Evolutionary conservation across 2,797 vertebrate species (phyloP).

Genomic region (Chelmon rostratus): DNA sequence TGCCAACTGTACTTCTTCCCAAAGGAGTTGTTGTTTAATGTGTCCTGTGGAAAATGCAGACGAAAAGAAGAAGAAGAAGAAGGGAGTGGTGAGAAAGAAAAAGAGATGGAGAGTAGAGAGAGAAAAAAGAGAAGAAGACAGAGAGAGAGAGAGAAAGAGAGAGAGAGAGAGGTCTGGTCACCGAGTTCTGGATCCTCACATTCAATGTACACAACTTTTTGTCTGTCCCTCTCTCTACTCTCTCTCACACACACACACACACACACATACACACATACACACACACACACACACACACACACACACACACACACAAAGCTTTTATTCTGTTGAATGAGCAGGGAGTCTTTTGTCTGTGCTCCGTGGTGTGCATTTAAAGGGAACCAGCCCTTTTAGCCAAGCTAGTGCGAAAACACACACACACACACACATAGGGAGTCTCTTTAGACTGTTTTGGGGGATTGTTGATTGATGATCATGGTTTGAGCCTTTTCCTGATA

Average conservation of each 20-base stretch:
- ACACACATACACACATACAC: slow-evolving; percentile 35
- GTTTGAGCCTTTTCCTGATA: slow-evolving; percentile 21
- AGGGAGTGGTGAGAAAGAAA: slow-evolving; percentile 30
- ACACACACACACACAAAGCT: slow-evolving; percentile 71
- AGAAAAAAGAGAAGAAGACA: not conserved
- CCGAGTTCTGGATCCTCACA: slow-evolving; percentile 51
- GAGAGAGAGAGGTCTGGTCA: slow-evolving; percentile 25
- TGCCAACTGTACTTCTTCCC: slow-evolving; percentile 99
- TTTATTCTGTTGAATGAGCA: slow-evolving; percentile 80
- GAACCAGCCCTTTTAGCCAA: slow-evolving; percentile 72
- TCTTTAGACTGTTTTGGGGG: slow-evolving; percentile 2
- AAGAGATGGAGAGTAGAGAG: slow-evolving; percentile 9
- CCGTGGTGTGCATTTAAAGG: slow-evolving; percentile 83
- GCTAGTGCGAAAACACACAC: slow-evolving; percentile 38
- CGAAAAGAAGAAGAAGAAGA: slow-evolving; percentile 8
- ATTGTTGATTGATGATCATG: not conserved
- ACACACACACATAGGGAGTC: slow-evolving; percentile 16
- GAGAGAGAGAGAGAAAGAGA: not conserved
- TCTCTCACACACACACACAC: slow-evolving; percentile 24
- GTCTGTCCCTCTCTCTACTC: slow-evolving; percentile 24
- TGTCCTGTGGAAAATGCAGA: slow-evolving; percentile 88
- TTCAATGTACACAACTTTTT: slow-evolving; percentile 64
- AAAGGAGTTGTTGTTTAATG: slow-evolving; percentile 97
- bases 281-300: slow-evolving; percentile 44
- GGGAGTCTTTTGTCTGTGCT: slow-evolving; percentile 81